Evolutionary conservation across 2,797 vertebrate species (phyloP).

Genomic region (Typhlichthys eigenmanni): DNA sequence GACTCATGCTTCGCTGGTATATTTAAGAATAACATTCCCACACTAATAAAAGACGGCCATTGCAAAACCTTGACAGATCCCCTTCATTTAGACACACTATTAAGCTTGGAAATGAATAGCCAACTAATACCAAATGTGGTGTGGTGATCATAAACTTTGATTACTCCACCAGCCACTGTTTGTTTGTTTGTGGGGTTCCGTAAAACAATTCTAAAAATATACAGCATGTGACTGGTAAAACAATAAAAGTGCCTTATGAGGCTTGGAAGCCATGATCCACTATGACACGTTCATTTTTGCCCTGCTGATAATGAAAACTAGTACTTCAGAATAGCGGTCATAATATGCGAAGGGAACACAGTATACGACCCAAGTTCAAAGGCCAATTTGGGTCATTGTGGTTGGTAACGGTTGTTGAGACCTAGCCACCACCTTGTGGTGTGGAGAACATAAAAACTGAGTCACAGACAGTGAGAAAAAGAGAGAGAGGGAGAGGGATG

Average conservation of each 20-base stretch:
- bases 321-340: slow-evolving; percentile 43
- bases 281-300: slow-evolving; percentile 41
- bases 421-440: slow-evolving; percentile 45
- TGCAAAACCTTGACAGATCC: not conserved
- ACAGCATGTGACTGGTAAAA: slow-evolving; percentile 41
- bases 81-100: not conserved
- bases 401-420: slow-evolving; percentile 56
- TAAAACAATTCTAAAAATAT: slow-evolving; percentile 51
- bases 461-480: slow-evolving; percentile 21
- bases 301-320: not conserved
- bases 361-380: slow-evolving; percentile 34
- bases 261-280: slow-evolving; percentile 17
- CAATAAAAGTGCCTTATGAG: slow-evolving; percentile 45
- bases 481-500: slow-evolving; percentile 32
- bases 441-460: not conserved
- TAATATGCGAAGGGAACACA: slow-evolving; percentile 29
- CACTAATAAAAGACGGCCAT: not conserved
- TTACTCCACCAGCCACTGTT: slow-evolving; percentile 50
- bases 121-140: slow-evolving; percentile 40
- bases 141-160: slow-evolving; percentile 44
- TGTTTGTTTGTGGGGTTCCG: slow-evolving; percentile 27
- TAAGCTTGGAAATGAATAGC: slow-evolving; percentile 37
- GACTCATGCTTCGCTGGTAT: not conserved
- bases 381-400: slow-evolving; percentile 42
- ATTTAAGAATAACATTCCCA: not conserved